Evolutionary conservation across 2,888 invertebrate genomes (phyloP).

Genomic region (Pachymerium ferrugineum): DNA sequence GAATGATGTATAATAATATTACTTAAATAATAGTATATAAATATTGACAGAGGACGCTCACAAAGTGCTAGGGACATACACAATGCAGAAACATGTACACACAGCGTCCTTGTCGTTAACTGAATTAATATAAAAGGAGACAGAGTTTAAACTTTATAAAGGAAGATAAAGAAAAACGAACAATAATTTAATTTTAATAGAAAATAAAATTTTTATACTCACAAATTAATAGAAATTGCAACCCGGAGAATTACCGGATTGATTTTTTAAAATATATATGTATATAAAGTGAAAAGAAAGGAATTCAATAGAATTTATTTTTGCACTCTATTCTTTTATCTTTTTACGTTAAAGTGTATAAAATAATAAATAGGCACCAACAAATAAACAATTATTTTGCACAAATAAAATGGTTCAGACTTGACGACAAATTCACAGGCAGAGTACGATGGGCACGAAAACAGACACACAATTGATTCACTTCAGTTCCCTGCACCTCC

Average conservation of each 20-base stretch:
- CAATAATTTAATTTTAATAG: too few relatives aligned
- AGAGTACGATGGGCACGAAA: conserved; percentile 27
- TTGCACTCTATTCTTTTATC: too few relatives aligned
- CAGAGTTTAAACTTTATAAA: too few relatives aligned
- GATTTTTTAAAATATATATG: too few relatives aligned
- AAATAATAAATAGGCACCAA: conserved; percentile 11
- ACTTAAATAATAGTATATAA: background rate
- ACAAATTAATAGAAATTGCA: too few relatives aligned
- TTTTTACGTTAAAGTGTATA: too few relatives aligned
- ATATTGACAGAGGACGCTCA: conserved; percentile 11
- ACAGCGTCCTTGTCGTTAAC: conserved; percentile 16
- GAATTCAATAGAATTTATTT: too few relatives aligned
- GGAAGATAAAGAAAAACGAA: too few relatives aligned
- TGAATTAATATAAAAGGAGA: background rate
- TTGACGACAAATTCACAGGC: conserved; percentile 27
- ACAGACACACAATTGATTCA: conserved; percentile 21
- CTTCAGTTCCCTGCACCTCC: conserved; percentile 25
- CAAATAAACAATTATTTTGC: background rate
- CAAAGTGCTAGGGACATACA: conserved; percentile 20
- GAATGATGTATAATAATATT: background rate
- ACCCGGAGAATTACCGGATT: too few relatives aligned
- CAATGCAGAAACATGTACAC: conserved; percentile 12
- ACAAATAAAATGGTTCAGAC: conserved; percentile 24
- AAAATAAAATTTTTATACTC: too few relatives aligned
- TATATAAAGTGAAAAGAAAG: too few relatives aligned